Evolutionary conservation across 1,140 invertebrate genomes (phyloP), one percentile per base, ranked within the genome.

Genomic region (Eupristina koningsbergeri): DNA sequence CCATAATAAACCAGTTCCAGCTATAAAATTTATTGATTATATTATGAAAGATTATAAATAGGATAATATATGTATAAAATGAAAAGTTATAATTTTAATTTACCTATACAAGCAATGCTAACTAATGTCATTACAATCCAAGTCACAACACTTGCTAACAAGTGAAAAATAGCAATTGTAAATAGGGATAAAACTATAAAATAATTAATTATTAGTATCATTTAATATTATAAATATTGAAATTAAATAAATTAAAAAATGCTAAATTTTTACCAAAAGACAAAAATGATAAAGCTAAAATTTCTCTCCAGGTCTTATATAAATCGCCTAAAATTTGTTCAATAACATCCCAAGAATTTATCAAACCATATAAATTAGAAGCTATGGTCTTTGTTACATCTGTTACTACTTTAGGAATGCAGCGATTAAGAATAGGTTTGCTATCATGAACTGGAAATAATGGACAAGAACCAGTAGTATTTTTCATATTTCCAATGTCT

Each of bases 251-350:
- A 74, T 82, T 26, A 45, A 50, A 47, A n/a, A 61, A 53, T 61
- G 41, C 34, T 69, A 29, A 47, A 22, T 50, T 50, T 29, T 92
- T 95, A 98, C 97, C 94, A 89, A 98, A 94, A 71, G 97, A 94
- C 84, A 98, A 91, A 85, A 96, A 95, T 75, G 96, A 95, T 87
- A 98, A 94, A n/a, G 94, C 95, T 47, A 97, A 92, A 90, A 97
- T 96, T 90, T 97, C 96, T 88, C 95, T 94, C 96, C 97, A 98
- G 45, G 96, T 96, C 86, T 95, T 95, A 88, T 97, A 98, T 0
- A 99, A 92, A 93, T 99, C 97, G 73, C 96, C 95, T 6, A 98
- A 92, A 89, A 98, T 95, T 92, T 98, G 96, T 90, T 98, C 96
- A 83, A 97, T 94, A 53, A 96, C 94, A 91, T 98, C 97, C 95